These are phyloP conservation scores for Glaucomys volans DNA, from an alignment of 2,113 vertebrate species.

Conservation along the genomic window DNA sequence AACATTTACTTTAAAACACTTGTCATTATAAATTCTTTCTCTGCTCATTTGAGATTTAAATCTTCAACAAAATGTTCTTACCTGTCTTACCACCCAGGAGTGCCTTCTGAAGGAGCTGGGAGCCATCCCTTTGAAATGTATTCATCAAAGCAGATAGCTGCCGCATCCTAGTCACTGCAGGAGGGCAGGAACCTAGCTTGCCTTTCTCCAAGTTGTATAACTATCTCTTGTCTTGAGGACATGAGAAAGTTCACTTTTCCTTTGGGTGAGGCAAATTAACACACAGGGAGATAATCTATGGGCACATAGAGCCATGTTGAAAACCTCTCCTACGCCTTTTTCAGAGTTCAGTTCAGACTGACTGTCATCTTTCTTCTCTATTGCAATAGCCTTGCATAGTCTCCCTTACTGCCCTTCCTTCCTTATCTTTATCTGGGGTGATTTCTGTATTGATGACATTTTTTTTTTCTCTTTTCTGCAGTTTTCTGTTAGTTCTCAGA, in stretches of 20 bases:
- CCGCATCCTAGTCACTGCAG: neutral
- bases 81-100: neutral
- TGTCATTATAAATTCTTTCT: neutral
- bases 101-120: neutral
- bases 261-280: neutral
- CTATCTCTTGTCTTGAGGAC: neutral
- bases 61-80: neutral
- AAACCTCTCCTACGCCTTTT: neutral
- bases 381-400: neutral
- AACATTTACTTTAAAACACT: slow-evolving; percentile 27
- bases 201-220: neutral
- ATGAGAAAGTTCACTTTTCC: neutral
- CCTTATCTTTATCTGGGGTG: neutral
- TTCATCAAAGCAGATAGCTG: neutral
- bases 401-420: neutral
- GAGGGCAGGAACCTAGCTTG: neutral
- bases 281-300: neutral
- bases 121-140: neutral
- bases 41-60: slow-evolving; percentile 26
- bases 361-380: neutral
- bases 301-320: neutral
- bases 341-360: neutral
- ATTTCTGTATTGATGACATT: neutral
- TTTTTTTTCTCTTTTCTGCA: neutral
- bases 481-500: neutral